phyloP scores from a whole-genome alignment of 2,797 vertebrate species.

The Pantherophis vulpinus region DNA sequence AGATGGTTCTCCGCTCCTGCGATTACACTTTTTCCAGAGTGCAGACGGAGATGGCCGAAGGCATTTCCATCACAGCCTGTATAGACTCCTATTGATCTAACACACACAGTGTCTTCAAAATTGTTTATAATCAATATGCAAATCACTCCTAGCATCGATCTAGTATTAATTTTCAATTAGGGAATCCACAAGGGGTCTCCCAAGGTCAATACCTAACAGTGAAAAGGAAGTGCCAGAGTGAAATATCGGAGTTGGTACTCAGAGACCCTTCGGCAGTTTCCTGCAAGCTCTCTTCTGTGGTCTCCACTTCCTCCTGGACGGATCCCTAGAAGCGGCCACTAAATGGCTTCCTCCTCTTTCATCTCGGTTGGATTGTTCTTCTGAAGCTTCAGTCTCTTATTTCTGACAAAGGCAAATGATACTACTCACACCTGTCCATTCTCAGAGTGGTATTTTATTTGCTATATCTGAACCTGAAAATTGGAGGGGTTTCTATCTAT shows the following conservation, averaged over 20 bases:
- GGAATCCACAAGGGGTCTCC: constrained; percentile 94
- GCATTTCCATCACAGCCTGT: constrained; percentile 80
- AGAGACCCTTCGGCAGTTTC: background rate
- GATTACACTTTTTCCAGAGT: constrained; percentile 53
- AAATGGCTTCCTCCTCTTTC: background rate
- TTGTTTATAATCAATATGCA: constrained; percentile 99
- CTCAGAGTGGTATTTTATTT: background rate
- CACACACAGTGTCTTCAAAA: constrained; percentile 96
- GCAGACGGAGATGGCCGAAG: constrained; percentile 72
- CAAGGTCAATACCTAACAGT: constrained; percentile 95
- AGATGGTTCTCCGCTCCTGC: constrained; percentile 6
- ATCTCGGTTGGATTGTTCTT: background rate
- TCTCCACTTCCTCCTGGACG: too few species aligned
- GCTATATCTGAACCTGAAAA: background rate
- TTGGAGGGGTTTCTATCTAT: background rate
- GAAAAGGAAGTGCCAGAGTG: constrained; percentile 77
- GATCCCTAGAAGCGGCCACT: background rate
- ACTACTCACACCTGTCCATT: background rate
- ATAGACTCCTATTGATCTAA: constrained; percentile 92
- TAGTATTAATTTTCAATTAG: constrained; percentile 99
- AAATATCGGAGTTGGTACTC: constrained; percentile 34
- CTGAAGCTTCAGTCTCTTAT: background rate
- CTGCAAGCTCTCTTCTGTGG: background rate
- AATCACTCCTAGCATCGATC: constrained; percentile 96
- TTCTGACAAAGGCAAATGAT: too few species aligned